Conservation (phyloP, 2,797 vertebrate species). For the Brachyalestes nurse region DNA sequence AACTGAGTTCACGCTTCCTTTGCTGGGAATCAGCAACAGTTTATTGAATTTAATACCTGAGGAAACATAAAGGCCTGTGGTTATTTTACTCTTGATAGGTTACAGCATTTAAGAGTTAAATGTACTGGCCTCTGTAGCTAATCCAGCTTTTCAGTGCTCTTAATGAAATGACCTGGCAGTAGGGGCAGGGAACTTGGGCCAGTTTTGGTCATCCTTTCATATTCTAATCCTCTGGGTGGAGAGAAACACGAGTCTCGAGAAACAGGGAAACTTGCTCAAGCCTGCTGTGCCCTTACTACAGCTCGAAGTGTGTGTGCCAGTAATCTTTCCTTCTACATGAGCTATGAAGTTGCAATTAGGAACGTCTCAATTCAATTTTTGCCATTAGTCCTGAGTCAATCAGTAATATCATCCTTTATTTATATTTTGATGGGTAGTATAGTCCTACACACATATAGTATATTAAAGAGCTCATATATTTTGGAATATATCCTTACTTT, state of each 20-base stretch:
- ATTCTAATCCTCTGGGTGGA: constrained; percentile 65
- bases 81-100: not conserved
- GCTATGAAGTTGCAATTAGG: not conserved
- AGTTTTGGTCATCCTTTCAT: constrained; percentile 66
- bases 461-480: too few relatives aligned
- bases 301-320: not conserved
- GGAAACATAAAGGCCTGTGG: not conserved
- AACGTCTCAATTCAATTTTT: not conserved
- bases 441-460: too few relatives aligned
- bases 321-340: not conserved
- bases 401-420: too few relatives aligned
- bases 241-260: constrained; percentile 11
- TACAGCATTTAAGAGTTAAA: constrained; percentile 35
- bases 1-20: not conserved
- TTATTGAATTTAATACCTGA: not conserved
- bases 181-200: constrained; percentile 46
- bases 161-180: constrained; percentile 63
- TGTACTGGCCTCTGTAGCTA: constrained; percentile 54
- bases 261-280: constrained; percentile 36
- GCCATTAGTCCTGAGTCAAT: not conserved
- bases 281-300: constrained; percentile 1
- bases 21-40: not conserved
- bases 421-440: too few relatives aligned
- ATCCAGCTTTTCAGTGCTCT: constrained; percentile 68
- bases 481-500: too few relatives aligned